phyloP scores from a whole-genome alignment of 2,797 vertebrate species.

The Lepidocolaptes lacrymiger region DNA sequence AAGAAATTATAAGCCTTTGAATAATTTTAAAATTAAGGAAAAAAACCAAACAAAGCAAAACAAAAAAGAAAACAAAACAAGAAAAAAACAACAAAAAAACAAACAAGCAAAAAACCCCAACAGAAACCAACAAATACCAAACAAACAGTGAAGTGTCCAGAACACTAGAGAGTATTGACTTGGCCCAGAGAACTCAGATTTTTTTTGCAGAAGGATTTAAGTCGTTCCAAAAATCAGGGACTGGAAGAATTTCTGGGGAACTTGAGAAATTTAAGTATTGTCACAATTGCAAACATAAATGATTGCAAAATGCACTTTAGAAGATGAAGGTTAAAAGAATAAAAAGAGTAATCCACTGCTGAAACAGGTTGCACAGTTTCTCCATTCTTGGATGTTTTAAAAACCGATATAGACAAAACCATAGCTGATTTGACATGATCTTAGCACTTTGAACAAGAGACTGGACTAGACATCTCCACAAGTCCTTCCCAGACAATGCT shows the following conservation, averaged over 20 bases:
- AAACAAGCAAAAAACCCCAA: too few relatives aligned
- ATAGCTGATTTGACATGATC: neutral
- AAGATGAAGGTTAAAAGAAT: neutral
- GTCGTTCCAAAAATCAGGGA: neutral
- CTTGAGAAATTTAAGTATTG: neutral
- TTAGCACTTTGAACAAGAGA: neutral
- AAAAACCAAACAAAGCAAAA: neutral
- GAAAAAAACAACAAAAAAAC: neutral
- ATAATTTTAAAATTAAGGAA: neutral
- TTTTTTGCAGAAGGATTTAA: neutral
- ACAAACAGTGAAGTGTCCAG: neutral
- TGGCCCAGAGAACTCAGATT: neutral
- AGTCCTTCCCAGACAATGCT: neutral
- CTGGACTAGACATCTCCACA: neutral
- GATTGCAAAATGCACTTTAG: neutral
- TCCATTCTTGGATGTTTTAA: neutral
- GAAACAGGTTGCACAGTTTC: neutral
- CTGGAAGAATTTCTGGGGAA: neutral
- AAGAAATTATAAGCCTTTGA: neutral
- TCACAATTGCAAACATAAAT: neutral
- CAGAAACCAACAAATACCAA: neutral
- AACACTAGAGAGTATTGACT: neutral
- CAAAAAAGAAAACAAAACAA: neutral
- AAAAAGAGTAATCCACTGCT: neutral
- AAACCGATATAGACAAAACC: neutral